Base-by-base conservation (phyloP, 1,140 invertebrate species). In the Magallana angulata region DNA sequence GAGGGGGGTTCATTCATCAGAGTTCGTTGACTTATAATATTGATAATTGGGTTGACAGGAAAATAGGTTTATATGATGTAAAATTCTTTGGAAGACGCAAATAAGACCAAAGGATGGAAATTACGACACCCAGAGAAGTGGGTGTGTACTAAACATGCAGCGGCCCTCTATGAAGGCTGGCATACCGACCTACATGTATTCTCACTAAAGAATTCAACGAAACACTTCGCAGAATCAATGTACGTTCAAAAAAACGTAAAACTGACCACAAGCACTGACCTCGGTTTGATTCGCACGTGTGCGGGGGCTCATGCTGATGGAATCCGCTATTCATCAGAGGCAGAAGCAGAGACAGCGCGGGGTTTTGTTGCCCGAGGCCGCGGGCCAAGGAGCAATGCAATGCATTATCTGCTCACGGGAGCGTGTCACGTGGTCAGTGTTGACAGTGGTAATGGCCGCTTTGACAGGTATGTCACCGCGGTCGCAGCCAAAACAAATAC, bases 261-360 rank as follows among this genome's bases (percentile, higher is more conserved):
- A 36, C 2, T 71, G 64, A 71, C 64, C 64, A 71, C 64, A 71
- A 71, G 8, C 30, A 71, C 36, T 48, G 36, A 48, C 36, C 36
- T 48, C 36, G 36, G 36, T 5, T 71, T 71, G n/a, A n/a, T 68
- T 71, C 7, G 30, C 64, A 24, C 30, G 11, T 64, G 18, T 71
- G 64, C 30, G 64, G 64, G 64, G 64, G 64, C 64, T 71, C 64
- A 71, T 18, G 16, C 64, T 71, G 64, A 71, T 24, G 30, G 64
- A 71, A 71, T 71, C 64, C 64, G 18, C 64, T 30, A 71, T 71
- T 71, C 30, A 71, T 71, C 64, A 71, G 24, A 18, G n/a, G 24
- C 11, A 11, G 36, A 5, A 48, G 5, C 36, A 48, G 36, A 48
- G 36, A 48, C 36, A 48, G 64, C n/a, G 64, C 11, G 16, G n/a